Evolutionary conservation across 2,797 vertebrate species (phyloP).

Genomic region (Acropternis orthonyx): DNA sequence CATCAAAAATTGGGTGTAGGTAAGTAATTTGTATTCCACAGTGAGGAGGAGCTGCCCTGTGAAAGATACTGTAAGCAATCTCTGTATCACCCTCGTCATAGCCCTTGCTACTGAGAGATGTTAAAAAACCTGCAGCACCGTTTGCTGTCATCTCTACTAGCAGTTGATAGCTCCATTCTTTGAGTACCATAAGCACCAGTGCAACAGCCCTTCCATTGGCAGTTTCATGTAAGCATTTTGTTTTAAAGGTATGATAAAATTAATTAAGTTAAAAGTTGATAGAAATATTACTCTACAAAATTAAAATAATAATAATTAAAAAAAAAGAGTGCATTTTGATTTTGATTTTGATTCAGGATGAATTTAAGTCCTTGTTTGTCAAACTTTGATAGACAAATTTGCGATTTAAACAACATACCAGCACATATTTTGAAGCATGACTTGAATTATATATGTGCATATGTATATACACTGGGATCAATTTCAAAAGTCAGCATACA

Average conservation of each 20-base stretch:
- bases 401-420: not conserved
- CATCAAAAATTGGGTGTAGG: not conserved
- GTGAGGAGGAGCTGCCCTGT: not conserved
- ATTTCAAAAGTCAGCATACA: not conserved
- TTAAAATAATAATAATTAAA: not conserved
- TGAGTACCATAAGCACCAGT: not conserved
- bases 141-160: not conserved
- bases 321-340: not conserved
- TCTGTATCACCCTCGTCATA: not conserved
- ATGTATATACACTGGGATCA: not conserved
- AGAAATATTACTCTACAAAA: not conserved
- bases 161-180: not conserved
- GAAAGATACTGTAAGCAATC: not conserved
- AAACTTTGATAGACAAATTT: not conserved
- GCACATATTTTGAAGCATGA: not conserved
- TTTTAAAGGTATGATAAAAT: not conserved
- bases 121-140: not conserved
- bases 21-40: not conserved
- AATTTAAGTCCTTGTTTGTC: not conserved
- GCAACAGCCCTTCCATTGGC: not conserved
- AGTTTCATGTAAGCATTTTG: not conserved
- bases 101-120: not conserved
- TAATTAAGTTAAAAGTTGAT: not conserved
- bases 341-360: not conserved
- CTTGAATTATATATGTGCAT: not conserved